Evolutionary conservation across 2,797 vertebrate genomes (phyloP).

Genomic region (Triplophysa yarkandensis): DNA sequence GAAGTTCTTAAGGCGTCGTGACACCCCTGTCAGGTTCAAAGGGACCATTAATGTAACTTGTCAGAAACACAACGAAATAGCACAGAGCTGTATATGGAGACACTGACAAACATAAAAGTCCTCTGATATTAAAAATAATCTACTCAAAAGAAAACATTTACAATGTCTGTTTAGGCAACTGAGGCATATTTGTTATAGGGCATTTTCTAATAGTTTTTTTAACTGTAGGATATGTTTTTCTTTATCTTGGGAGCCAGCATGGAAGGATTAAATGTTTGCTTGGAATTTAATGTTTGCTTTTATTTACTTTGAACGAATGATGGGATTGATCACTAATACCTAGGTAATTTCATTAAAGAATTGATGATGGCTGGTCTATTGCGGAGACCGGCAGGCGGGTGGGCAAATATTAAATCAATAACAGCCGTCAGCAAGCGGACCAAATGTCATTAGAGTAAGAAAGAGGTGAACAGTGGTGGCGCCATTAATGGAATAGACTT

Average conservation of each 20-base stretch:
- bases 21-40: conserved; percentile 26
- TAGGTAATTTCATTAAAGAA: conserved; percentile 71
- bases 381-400: conserved; percentile 57
- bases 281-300: conserved; percentile 5
- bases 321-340: conserved; percentile 68
- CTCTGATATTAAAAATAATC: neutral
- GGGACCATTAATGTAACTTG: conserved; percentile 30
- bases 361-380: conserved; percentile 61
- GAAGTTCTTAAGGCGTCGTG: conserved; percentile 33
- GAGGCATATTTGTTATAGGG: neutral
- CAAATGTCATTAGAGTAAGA: conserved; percentile 64
- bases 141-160: neutral
- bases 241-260: conserved; percentile 53
- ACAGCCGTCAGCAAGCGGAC: conserved; percentile 32
- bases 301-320: conserved; percentile 55
- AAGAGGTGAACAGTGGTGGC: conserved; percentile 50
- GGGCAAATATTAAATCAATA: conserved; percentile 68
- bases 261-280: conserved; percentile 64
- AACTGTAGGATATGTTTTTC: conserved; percentile 49
- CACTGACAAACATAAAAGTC: neutral
- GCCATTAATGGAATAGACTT: neutral
- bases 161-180: conserved; percentile 3
- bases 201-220: conserved; percentile 51
- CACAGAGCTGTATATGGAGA: conserved; percentile 49
- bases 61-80: conserved; percentile 34